A percentile compares a stretch with the other conserved stretches of the same genome.
Evolutionary conservation across 2,888 invertebrate species (phyloP).

Genomic region (Pachliopta kotzebuea): DNA sequence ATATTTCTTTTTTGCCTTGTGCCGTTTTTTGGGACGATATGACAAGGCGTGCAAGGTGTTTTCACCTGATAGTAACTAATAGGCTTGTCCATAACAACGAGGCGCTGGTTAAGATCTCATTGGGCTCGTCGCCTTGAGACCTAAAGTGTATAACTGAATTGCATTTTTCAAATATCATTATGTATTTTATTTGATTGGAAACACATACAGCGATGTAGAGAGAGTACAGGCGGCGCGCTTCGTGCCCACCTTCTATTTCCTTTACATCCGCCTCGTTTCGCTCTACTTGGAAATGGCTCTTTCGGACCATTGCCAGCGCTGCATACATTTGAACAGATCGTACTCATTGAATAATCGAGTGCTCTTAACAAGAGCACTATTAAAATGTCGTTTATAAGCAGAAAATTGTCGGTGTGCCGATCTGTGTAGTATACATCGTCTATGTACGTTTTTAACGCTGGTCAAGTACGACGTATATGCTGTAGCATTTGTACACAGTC

Average conservation of each 20-base stretch:
- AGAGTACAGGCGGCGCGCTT: constrained; percentile 15
- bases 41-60: too few relatives aligned
- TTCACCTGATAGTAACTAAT: too few relatives aligned
- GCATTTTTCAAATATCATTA: neutral
- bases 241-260: constrained; percentile 48
- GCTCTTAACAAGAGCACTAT: constrained; percentile 40
- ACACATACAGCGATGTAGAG: constrained; percentile 30
- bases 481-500: too few relatives aligned
- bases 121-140: too few relatives aligned
- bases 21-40: too few relatives aligned
- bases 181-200: constrained; percentile 7
- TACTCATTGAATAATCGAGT: constrained; percentile 60
- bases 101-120: too few relatives aligned
- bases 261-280: constrained; percentile 39
- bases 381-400: constrained; percentile 30
- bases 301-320: constrained; percentile 50
- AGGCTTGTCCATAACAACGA: too few relatives aligned
- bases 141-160: too few relatives aligned
- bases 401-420: neutral
- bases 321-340: constrained; percentile 44
- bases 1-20: too few relatives aligned
- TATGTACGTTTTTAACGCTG: constrained; percentile 7
- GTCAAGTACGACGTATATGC: neutral
- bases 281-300: constrained; percentile 58
- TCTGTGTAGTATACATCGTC: neutral